These are phyloP conservation scores for Phylloscopus whistleri DNA, from an alignment of 2,113 vertebrate species.

Conservation along the genomic window DNA sequence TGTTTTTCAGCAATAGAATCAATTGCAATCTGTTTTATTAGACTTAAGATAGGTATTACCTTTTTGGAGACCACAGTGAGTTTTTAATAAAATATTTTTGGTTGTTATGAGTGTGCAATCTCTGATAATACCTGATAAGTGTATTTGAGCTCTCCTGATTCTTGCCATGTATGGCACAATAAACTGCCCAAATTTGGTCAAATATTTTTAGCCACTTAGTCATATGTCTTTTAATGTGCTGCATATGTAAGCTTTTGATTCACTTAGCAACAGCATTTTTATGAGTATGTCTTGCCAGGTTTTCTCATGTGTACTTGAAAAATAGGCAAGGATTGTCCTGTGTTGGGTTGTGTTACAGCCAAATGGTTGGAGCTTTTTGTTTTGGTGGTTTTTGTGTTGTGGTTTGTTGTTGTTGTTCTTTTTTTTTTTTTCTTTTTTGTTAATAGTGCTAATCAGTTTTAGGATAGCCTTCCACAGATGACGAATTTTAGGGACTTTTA, in stretches of 20 bases:
- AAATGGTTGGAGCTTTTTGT: neutral
- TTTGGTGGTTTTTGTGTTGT: too few relatives aligned
- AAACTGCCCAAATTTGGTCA: constrained; percentile 88
- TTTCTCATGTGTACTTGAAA: constrained; percentile 50
- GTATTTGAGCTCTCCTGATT: constrained; percentile 64
- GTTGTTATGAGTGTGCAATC: neutral
- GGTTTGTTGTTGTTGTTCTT: neutral
- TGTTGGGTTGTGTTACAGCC: neutral
- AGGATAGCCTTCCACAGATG: neutral
- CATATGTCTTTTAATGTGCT: constrained; percentile 82
- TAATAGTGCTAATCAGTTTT: neutral
- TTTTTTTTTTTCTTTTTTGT: neutral
- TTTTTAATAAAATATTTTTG: neutral
- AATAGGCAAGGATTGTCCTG: constrained; percentile 12
- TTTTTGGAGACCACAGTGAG: neutral
- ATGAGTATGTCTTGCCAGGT: constrained; percentile 36
- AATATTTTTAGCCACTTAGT: constrained; percentile 85
- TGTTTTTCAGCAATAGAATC: neutral
- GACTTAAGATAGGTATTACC: neutral
- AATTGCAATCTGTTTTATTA: neutral
- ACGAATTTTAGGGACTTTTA: neutral
- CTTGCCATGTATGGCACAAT: constrained; percentile 75
- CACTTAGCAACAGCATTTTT: constrained; percentile 66
- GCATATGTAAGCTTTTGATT: constrained; percentile 71
- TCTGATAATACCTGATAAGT: constrained; percentile 72